A percentile compares a stretch with the other conserved stretches of the same genome.
Conservation (phyloP, 35 echinoderm and acorn worm species). For the Hemicentrotus pulcherrimus region DNA sequence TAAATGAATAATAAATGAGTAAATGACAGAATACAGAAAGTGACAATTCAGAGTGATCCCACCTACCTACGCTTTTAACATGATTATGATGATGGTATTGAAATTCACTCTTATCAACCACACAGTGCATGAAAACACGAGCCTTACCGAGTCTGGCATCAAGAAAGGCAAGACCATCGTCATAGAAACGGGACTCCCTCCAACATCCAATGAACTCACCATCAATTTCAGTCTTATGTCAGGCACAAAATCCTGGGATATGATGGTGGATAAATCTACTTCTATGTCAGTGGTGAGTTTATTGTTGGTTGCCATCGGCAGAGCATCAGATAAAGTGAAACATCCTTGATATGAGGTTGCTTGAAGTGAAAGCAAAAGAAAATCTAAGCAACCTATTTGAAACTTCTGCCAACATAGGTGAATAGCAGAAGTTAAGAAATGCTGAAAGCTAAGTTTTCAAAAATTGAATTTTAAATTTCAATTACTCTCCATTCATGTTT, state of each 20-base stretch:
- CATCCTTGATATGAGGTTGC: neutral
- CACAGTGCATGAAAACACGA: conserved; percentile 77
- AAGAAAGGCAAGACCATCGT: conserved; percentile 58
- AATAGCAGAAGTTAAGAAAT: no score
- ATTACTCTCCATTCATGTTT: no score
- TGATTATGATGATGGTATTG: no score
- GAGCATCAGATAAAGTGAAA: neutral
- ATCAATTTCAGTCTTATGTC: conserved; percentile 13
- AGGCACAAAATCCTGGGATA: neutral
- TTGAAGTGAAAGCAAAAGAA: no score
- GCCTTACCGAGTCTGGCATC: conserved; percentile 54
- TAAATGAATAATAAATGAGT: no score
- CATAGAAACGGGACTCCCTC: conserved; percentile 76
- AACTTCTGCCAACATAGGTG: no score
- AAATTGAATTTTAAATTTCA: no score
- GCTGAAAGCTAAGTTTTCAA: no score
- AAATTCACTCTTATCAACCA: neutral
- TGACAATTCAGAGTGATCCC: no score
- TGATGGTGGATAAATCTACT: conserved; percentile 48
- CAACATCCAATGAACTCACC: conserved; percentile 43
- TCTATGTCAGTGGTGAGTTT: conserved; percentile 46
- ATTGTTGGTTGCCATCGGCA: neutral
- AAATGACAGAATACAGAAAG: no score
- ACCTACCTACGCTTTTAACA: no score
- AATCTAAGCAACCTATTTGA: no score